Evolutionary conservation across 2,113 vertebrate genomes (phyloP).

Genomic region (Pangasianodon hypophthalmus): DNA sequence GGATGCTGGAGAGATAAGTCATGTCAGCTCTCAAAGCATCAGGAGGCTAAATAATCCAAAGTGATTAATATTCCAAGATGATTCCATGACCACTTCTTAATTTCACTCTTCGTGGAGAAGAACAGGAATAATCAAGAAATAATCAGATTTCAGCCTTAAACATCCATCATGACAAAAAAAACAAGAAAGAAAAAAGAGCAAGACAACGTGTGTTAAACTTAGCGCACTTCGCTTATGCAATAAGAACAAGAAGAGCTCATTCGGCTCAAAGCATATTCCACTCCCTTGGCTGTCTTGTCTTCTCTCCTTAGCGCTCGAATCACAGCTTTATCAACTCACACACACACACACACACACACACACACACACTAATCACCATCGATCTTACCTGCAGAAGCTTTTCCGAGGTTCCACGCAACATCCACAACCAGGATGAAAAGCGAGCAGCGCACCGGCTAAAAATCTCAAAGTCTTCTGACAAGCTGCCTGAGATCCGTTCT

Average conservation of each 20-base stretch:
- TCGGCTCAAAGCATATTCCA: background rate
- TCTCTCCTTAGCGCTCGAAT: background rate
- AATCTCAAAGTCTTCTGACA: conserved; percentile 33
- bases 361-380: background rate
- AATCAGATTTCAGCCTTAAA: no score
- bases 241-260: background rate
- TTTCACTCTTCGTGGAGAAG: background rate
- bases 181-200: background rate
- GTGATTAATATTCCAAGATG: background rate
- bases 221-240: background rate
- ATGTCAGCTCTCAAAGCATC: background rate
- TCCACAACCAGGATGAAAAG: conserved; percentile 64
- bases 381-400: conserved; percentile 70
- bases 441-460: conserved; percentile 18
- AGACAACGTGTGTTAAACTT: background rate
- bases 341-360: conserved; percentile 14
- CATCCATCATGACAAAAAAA: background rate
- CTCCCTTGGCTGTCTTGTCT: background rate
- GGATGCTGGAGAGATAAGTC: background rate
- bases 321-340: conserved; percentile 30
- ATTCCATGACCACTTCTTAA: background rate
- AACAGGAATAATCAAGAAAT: background rate
- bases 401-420: conserved; percentile 61
- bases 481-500: conserved; percentile 22
- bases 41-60: background rate